A percentile compares a stretch with the other conserved stretches of the same genome.
These are phyloP conservation scores for Syrista parreyssii DNA, from an alignment of 2,888 invertebrate genomes.

Conservation along the genomic window DNA sequence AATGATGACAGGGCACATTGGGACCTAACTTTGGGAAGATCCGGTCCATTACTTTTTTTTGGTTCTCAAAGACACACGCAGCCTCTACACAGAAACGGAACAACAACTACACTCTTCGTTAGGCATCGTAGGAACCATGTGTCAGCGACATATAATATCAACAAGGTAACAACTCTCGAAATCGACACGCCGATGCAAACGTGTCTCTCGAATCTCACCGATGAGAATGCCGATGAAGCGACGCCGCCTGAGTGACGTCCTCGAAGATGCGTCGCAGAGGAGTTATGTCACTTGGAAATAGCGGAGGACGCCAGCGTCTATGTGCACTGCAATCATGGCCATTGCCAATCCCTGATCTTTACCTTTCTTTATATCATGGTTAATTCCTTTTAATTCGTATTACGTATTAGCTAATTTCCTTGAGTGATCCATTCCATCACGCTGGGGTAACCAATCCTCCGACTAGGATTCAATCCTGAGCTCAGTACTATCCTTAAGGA, in stretches of 20 bases:
- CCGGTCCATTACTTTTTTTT: neutral
- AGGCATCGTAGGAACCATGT: neutral
- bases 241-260: slow-evolving; percentile 71
- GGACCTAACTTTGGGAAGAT: neutral
- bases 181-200: slow-evolving; percentile 3
- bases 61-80: neutral
- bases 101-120: neutral
- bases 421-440: neutral
- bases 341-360: slow-evolving; percentile 17
- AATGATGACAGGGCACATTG: neutral
- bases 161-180: slow-evolving; percentile 8
- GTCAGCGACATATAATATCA: neutral
- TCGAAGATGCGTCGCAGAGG: slow-evolving; percentile 82
- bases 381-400: neutral
- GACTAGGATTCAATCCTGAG: neutral
- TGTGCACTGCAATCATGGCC: slow-evolving; percentile 71
- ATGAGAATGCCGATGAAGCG: slow-evolving; percentile 60
- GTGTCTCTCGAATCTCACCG: slow-evolving; percentile 46
- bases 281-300: slow-evolving; percentile 82
- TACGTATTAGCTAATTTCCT: neutral
- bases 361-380: neutral
- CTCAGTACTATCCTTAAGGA: neutral
- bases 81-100: neutral
- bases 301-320: slow-evolving; percentile 87
- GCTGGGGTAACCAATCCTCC: neutral